A percentile compares a stretch with the other conserved stretches of the same genome.
Conservation (phyloP, 2,888 invertebrate species). For the Graphium colonna region DNA sequence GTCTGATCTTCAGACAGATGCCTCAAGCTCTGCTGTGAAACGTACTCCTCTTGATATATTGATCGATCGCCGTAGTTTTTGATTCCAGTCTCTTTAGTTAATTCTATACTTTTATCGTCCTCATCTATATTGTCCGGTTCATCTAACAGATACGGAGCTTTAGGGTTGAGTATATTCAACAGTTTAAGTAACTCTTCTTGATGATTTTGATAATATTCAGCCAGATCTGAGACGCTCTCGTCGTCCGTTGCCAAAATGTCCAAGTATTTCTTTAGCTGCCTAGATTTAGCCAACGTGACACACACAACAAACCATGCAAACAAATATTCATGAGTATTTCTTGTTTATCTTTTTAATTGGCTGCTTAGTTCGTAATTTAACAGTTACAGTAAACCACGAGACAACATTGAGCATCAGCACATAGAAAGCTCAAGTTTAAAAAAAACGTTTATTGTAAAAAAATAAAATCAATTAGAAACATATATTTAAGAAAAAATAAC, state of each 20-base stretch:
- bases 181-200: slow-evolving; percentile 65
- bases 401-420: slow-evolving; percentile 14
- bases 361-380: slow-evolving; percentile 13
- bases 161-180: slow-evolving; percentile 60
- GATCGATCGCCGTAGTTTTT: slow-evolving; percentile 60
- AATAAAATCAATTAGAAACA: neutral
- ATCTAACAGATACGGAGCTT: slow-evolving; percentile 56
- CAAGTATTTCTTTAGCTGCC: slow-evolving; percentile 80
- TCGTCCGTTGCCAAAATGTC: slow-evolving; percentile 80
- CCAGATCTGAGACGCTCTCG: slow-evolving; percentile 61
- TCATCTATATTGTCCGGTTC: slow-evolving; percentile 60
- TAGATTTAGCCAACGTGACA: slow-evolving; percentile 47
- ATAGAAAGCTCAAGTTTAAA: slow-evolving; percentile 10
- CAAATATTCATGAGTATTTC: slow-evolving; percentile 58
- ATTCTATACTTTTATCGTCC: slow-evolving; percentile 55
- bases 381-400: slow-evolving; percentile 11
- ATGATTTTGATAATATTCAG: slow-evolving; percentile 62
- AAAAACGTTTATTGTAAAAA: neutral
- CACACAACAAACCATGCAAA: slow-evolving; percentile 78
- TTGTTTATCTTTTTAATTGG: slow-evolving; percentile 34
- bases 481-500: neutral
- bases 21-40: slow-evolving; percentile 56
- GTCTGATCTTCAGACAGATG: slow-evolving; percentile 67
- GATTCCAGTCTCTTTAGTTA: slow-evolving; percentile 49
- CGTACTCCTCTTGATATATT: slow-evolving; percentile 61